These are phyloP conservation scores for Philereme transversata DNA, from an alignment of 2,888 invertebrate species.

Conservation along the genomic window DNA sequence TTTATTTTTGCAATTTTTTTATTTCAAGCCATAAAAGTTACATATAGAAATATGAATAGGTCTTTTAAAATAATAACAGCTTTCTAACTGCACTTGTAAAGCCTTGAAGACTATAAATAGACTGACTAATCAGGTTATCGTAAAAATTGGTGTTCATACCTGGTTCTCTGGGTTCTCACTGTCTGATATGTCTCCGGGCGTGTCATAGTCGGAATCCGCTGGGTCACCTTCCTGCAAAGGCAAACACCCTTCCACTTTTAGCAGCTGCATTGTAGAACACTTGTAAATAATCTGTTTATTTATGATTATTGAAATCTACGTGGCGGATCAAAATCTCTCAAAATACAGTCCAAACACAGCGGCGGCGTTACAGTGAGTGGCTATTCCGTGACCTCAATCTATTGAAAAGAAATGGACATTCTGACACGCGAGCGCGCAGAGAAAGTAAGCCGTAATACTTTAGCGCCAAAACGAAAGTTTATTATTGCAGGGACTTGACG, in stretches of 20 bases:
- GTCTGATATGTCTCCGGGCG: conserved; percentile 78
- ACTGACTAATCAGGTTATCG: conserved; percentile 6
- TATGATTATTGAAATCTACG: conserved; percentile 53
- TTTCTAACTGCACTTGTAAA: background rate
- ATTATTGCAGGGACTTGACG: conserved; percentile 34
- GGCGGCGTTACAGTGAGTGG: conserved; percentile 67
- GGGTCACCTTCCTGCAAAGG: conserved; percentile 76
- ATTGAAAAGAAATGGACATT: conserved; percentile 79
- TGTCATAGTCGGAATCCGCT: conserved; percentile 78
- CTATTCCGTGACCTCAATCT: conserved; percentile 78
- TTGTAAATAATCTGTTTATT: conserved; percentile 8
- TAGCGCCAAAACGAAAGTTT: conserved; percentile 77
- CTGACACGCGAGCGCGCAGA: conserved; percentile 76
- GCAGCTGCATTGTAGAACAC: conserved; percentile 63
- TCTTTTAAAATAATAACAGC: background rate
- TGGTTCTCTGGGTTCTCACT: conserved; percentile 90
- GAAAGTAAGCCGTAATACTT: conserved; percentile 76
- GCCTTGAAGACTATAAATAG: conserved; percentile 1
- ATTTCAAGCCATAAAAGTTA: no score
- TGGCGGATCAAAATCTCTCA: conserved; percentile 51
- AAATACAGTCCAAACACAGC: conserved; percentile 61
- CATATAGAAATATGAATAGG: no score
- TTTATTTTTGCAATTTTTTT: no score
- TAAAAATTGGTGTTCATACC: conserved; percentile 59
- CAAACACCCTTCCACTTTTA: conserved; percentile 72